A percentile compares a stretch with the other conserved stretches of the same genome.
These are phyloP conservation scores for Mormyrops attenuatus DNA, from an alignment of 2,797 vertebrate genomes.

Conservation along the genomic window DNA sequence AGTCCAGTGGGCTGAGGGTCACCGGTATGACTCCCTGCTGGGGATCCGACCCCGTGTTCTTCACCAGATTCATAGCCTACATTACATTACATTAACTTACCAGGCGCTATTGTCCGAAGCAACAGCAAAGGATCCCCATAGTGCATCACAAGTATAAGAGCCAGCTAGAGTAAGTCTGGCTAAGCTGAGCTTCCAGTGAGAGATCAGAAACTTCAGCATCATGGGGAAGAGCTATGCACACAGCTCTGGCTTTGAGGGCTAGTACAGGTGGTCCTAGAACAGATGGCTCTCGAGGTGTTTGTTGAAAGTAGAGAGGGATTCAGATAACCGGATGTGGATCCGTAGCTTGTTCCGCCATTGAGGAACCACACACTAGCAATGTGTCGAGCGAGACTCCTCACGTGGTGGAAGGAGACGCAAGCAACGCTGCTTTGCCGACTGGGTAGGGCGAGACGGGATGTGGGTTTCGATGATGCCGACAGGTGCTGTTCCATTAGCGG, in stretches of 20 bases:
- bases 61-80: neutral
- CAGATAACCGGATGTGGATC: neutral
- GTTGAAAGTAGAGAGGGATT: neutral
- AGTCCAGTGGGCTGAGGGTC: constrained; percentile 18
- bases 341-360: neutral
- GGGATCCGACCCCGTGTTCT: neutral
- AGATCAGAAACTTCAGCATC: neutral
- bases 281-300: neutral
- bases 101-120: neutral
- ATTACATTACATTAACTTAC: neutral
- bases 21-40: neutral
- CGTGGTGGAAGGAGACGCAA: neutral
- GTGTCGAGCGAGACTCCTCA: neutral
- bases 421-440: neutral
- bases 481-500: neutral
- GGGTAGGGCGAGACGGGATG: neutral
- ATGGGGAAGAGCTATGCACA: neutral
- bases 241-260: neutral
- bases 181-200: neutral
- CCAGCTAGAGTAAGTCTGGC: neutral
- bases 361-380: neutral
- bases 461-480: neutral
- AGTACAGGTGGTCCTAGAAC: neutral
- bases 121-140: neutral
- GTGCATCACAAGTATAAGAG: neutral